Conservation (phyloP, 2,888 invertebrate genomes). For the Halictus quadricinctus region DNA sequence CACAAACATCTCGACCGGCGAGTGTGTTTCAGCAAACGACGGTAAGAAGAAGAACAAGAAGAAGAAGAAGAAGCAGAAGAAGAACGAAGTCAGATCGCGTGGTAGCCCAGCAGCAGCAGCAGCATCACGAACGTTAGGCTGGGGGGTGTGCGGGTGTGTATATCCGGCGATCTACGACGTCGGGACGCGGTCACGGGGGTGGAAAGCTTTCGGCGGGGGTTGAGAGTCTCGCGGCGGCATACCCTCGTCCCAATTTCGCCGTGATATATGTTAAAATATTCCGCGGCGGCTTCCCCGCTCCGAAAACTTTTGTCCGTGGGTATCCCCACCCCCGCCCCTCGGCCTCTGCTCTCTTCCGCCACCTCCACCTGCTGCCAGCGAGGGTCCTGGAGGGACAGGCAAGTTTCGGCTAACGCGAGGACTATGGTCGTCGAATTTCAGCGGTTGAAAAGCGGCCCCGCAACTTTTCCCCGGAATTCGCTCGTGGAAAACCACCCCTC, state of each 20-base stretch:
- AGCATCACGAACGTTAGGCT: neutral
- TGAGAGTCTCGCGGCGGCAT: slow-evolving; percentile 50
- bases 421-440: slow-evolving; percentile 73
- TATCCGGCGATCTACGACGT: slow-evolving; percentile 39
- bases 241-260: slow-evolving; percentile 71
- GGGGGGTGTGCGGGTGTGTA: neutral
- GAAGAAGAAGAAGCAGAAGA: neutral
- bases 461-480: slow-evolving; percentile 57
- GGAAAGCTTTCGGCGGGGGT: slow-evolving; percentile 41
- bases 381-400: slow-evolving; percentile 31
- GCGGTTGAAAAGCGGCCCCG: slow-evolving; percentile 64
- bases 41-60: neutral
- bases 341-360: slow-evolving; percentile 9
- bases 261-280: slow-evolving; percentile 77
- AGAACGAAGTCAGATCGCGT: slow-evolving; percentile 31
- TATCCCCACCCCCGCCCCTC: slow-evolving; percentile 2
- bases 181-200: slow-evolving; percentile 28
- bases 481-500: neutral
- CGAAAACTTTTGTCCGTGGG: slow-evolving; percentile 52
- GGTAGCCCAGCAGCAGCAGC: slow-evolving; percentile 15
- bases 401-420: slow-evolving; percentile 73
- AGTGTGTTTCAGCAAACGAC: neutral
- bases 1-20: slow-evolving; percentile 73
- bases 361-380: slow-evolving; percentile 39
- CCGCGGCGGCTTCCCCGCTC: slow-evolving; percentile 63